phyloP scores from a whole-genome alignment of 2,797 vertebrate genomes.

The Paramormyrops hopkinsi region DNA sequence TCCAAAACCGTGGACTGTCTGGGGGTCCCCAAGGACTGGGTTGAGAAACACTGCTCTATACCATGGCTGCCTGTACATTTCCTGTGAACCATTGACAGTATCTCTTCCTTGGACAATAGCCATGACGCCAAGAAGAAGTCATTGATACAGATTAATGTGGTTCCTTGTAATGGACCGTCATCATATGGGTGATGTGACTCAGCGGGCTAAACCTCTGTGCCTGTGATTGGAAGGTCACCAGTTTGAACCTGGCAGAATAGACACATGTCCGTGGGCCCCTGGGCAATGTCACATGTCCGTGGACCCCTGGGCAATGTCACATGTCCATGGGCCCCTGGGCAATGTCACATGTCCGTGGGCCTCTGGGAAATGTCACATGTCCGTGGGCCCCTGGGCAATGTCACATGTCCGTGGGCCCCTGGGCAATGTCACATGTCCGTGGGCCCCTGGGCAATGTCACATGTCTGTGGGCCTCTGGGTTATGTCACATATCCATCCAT shows the following conservation, averaged over 20 bases:
- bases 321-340: no score
- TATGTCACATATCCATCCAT: no score
- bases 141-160: background rate
- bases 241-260: background rate
- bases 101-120: background rate
- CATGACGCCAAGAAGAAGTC: background rate
- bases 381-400: no score
- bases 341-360: background rate
- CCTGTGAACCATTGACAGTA: background rate
- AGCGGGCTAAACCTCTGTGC: background rate
- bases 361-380: no score
- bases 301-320: no score
- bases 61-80: background rate
- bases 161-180: background rate
- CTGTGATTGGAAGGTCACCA: background rate
- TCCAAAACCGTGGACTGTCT: background rate
- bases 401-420: no score
- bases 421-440: no score
- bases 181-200: background rate
- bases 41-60: background rate
- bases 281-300: background rate
- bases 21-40: background rate
- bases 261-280: background rate
- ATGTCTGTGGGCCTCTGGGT: no score
- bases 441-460: no score